Evolutionary conservation across 2,797 vertebrate species (phyloP).

Genomic region (Betta splendens): DNA sequence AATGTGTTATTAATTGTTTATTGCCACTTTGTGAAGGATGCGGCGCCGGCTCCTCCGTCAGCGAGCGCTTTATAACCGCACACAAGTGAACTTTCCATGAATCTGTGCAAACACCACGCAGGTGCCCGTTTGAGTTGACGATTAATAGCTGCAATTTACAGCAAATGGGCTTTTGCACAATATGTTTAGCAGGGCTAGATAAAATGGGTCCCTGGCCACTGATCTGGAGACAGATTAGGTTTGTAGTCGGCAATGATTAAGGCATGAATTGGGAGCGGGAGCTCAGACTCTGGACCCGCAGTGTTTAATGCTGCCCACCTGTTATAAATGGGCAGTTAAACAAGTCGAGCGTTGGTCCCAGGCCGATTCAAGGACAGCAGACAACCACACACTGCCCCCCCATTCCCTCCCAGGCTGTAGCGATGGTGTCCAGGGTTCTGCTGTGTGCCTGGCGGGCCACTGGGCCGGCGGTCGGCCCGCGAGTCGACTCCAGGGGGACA

Average conservation of each 20-base stretch:
- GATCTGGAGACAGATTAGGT: slow-evolving; percentile 79
- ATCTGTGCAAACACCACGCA: slow-evolving; percentile 52
- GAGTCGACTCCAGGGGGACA: slow-evolving; percentile 64
- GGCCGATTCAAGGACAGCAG: slow-evolving; percentile 72
- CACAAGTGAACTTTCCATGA: slow-evolving; percentile 43
- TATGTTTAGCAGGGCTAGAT: slow-evolving; percentile 73
- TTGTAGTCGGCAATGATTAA: slow-evolving; percentile 77
- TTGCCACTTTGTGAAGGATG: slow-evolving; percentile 29
- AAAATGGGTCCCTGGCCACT: slow-evolving; percentile 77
- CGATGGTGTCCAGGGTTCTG: slow-evolving; percentile 27
- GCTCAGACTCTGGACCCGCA: slow-evolving; percentile 65
- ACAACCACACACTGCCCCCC: slow-evolving; percentile 29
- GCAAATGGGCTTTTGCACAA: slow-evolving; percentile 75
- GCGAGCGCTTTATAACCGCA: slow-evolving; percentile 33
- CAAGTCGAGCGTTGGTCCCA: slow-evolving; percentile 71
- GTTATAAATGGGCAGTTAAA: slow-evolving; percentile 79
- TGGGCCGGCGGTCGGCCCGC: slow-evolving; percentile 38
- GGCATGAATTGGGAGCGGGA: slow-evolving; percentile 68
- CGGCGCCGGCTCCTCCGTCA: slow-evolving; percentile 22
- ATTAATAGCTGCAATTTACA: slow-evolving; percentile 78
- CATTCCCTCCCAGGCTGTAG: slow-evolving; percentile 28
- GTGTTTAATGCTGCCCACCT: slow-evolving; percentile 73
- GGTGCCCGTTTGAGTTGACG: slow-evolving; percentile 70
- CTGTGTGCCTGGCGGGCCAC: slow-evolving; percentile 48
- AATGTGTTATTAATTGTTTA: slow-evolving; percentile 53